Evolutionary conservation across 2,113 vertebrate species (phyloP).

Genomic region (Plectropomus leopardus): DNA sequence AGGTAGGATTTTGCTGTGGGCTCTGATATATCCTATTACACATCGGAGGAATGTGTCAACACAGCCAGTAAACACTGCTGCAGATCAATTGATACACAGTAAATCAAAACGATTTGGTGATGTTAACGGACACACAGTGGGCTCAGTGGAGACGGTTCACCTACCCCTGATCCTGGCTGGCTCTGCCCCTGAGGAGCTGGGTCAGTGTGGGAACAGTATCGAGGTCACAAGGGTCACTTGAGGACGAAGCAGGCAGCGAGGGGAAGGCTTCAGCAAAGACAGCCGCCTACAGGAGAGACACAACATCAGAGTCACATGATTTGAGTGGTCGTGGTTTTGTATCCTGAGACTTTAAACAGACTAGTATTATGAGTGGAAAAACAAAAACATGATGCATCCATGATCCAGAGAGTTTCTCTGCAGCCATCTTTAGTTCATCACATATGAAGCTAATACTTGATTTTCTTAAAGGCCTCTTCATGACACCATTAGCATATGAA

Average conservation of each 20-base stretch:
- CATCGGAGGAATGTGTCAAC: neutral
- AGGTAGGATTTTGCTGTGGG: neutral
- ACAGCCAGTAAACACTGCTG: neutral
- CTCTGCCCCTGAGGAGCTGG: slow-evolving; percentile 70
- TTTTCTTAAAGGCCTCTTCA: neutral
- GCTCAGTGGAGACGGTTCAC: neutral
- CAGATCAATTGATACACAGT: slow-evolving; percentile 4
- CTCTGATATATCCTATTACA: neutral
- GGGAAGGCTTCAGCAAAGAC: slow-evolving; percentile 82
- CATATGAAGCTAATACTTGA: neutral
- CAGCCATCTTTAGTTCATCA: neutral
- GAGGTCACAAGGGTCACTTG: slow-evolving; percentile 42
- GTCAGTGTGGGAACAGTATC: slow-evolving; percentile 74
- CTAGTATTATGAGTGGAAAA: no score
- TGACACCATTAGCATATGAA: neutral
- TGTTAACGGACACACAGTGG: neutral
- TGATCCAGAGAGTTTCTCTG: no score
- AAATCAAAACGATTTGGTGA: neutral
- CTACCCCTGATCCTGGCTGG: slow-evolving; percentile 72
- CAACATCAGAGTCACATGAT: neutral
- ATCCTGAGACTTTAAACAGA: no score
- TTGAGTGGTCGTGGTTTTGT: no score
- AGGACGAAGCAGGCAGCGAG: slow-evolving; percentile 30
- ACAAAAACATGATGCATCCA: no score
- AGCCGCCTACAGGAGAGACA: slow-evolving; percentile 62